A percentile compares a stretch with the other conserved stretches of the same genome.
Conservation (phyloP, 2,888 invertebrate genomes). For the Dynastes hyllus region DNA sequence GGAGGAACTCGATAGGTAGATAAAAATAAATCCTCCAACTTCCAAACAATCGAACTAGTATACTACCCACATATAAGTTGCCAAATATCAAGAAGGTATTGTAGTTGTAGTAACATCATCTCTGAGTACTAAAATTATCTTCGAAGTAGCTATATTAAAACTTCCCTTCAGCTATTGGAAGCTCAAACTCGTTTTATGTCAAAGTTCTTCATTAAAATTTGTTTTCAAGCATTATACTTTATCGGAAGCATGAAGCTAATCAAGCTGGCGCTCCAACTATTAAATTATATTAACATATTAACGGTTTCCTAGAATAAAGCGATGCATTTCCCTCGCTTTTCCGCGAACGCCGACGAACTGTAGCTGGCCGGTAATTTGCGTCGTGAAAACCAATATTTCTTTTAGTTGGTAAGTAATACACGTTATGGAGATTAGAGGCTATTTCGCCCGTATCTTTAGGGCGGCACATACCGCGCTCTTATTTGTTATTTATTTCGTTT, state of each 20-base stretch:
- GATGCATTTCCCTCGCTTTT: background rate
- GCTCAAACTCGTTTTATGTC: no score
- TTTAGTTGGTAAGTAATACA: conserved; percentile 22
- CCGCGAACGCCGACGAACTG: background rate
- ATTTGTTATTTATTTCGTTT: conserved; percentile 37
- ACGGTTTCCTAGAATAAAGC: conserved; percentile 17
- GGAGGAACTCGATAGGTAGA: no score
- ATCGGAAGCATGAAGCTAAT: background rate
- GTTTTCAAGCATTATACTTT: no score
- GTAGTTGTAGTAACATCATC: no score
- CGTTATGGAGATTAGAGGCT: conserved; percentile 31
- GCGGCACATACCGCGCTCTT: conserved; percentile 15
- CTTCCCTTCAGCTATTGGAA: no score
- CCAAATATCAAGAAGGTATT: no score
- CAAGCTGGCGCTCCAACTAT: background rate
- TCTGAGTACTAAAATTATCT: no score
- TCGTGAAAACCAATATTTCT: conserved; percentile 25
- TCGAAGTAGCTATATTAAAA: no score
- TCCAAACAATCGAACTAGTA: no score
- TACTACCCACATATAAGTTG: no score
- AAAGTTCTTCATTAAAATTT: no score
- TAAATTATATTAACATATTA: background rate
- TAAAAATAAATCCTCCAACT: no score
- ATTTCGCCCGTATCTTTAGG: conserved; percentile 8
- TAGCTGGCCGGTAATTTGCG: conserved; percentile 14